Base-by-base conservation (phyloP, 2,797 vertebrate genomes). In the Chelon auratus region DNA sequence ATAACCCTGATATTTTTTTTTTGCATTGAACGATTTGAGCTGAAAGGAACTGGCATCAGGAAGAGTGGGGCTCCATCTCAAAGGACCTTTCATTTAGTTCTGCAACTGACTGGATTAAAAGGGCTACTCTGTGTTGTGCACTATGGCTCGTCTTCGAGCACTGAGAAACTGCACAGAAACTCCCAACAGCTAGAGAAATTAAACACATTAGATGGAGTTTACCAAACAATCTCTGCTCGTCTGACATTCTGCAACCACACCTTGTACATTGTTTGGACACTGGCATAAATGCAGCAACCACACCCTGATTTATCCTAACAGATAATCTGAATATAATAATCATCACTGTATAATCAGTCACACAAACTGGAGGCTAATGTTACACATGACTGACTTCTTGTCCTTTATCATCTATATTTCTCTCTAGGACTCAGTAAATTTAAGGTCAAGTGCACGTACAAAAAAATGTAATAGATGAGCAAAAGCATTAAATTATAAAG, bases 31-130 rank as follows among this genome's bases (percentile, higher is more conserved):
- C 85, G 83, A 93, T 92, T 90, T 89, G 82, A 82, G 89, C 87
- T 90, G 85, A 90, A 87, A 90, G 75, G 65, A 84, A 78, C 81
- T 86, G 85, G 78, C 83, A 81, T 83, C 84, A 87, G 61, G 69
- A 82, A 81, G 72, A 89, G 78, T 15, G 24, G 85, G 86, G 87
- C 87, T 91, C 82, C 87, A 92, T 93, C 90, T 91, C 89, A 92
- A 93, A 93, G 68, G 87, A 90, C 83, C 22, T 69, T 80, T 81
- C 62, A 67, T 68, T 62, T 4, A 61, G 45, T 39, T 68, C 42
- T 70, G 50, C 12, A 63, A 55, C 54, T 22, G 39, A 59, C 64
- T 57, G 24, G 7, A 51, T 56, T 55, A 45, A 62, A 33, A 77
- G 20, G 11, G 58, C 33, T 30, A 52, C 55, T 59, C 30, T 67